Percentiles rank a stretch among this genome's conserved stretches.
These are phyloP conservation scores for Dicroscelio sp. DNA, from an alignment of 2,888 invertebrate species.

Conservation along the genomic window DNA sequence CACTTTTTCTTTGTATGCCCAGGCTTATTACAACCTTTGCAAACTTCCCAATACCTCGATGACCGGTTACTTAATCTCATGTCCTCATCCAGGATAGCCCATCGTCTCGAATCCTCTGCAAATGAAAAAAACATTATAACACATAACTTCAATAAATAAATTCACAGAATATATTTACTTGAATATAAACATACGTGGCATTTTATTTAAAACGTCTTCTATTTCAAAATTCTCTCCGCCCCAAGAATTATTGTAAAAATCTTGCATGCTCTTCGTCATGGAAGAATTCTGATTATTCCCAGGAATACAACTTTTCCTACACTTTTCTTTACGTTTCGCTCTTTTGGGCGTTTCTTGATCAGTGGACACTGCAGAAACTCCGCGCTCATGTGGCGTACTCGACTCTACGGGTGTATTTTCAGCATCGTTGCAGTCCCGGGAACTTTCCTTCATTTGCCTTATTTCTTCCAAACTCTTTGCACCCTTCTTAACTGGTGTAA, in stretches of 20 bases:
- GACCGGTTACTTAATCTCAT: slow-evolving; percentile 71
- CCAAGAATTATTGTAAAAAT: slow-evolving; percentile 94
- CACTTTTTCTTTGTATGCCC: slow-evolving; percentile 94
- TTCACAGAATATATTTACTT: too few species aligned
- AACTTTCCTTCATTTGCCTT: slow-evolving; percentile 80
- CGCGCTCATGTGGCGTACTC: neutral
- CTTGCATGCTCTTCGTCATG: slow-evolving; percentile 92
- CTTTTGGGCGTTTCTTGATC: neutral
- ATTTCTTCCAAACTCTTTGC: slow-evolving; percentile 84
- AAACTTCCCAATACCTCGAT: slow-evolving; percentile 89
- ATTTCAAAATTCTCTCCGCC: slow-evolving; percentile 93
- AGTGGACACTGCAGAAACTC: too few species aligned
- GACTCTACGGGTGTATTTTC: neutral
- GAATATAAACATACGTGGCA: slow-evolving; percentile 94
- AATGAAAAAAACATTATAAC: slow-evolving; percentile 62
- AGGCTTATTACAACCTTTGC: slow-evolving; percentile 93
- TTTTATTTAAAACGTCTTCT: slow-evolving; percentile 92
- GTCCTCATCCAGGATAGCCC: slow-evolving; percentile 89
- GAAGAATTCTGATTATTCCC: slow-evolving; percentile 86
- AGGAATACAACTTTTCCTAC: neutral
- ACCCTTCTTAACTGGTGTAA: slow-evolving; percentile 84
- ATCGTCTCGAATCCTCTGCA: slow-evolving; percentile 88
- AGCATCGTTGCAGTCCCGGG: neutral
- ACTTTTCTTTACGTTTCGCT: neutral
- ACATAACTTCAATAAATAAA: slow-evolving; percentile 1